Percentiles rank a stretch among this genome's conserved stretches.
Conservation (phyloP, 2,113 vertebrate genomes). For the Lates calcarifer region DNA sequence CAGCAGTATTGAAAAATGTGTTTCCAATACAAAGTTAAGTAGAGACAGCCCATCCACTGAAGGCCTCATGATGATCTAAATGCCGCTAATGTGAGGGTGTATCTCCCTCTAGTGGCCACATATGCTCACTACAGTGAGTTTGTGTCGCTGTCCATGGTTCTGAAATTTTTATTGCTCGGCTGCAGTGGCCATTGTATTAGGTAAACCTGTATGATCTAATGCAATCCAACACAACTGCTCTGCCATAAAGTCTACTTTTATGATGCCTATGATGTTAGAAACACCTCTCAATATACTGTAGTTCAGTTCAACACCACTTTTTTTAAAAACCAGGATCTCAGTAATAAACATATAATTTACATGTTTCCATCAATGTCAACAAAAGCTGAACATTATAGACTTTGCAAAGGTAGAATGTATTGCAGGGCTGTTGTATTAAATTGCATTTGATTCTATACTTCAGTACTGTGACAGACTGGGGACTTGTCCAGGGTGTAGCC, state of each 20-base stretch:
- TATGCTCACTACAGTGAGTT: not conserved
- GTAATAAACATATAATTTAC: not conserved
- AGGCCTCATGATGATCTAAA: accelerated
- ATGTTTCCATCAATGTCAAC: not conserved
- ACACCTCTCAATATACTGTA: not conserved
- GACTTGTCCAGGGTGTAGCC: too few species aligned
- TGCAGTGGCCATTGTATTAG: not conserved
- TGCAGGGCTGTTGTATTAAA: too few species aligned
- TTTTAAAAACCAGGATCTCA: not conserved
- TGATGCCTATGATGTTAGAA: not conserved
- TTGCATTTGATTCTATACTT: too few species aligned
- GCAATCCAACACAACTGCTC: not conserved
- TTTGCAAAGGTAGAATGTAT: not conserved
- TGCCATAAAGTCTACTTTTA: not conserved
- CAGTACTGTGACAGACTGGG: too few species aligned
- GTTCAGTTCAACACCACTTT: not conserved
- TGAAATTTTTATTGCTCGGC: slow-evolving; percentile 29
- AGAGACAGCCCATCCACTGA: too few species aligned
- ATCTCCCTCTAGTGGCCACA: slow-evolving; percentile 36
- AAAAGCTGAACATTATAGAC: not conserved
- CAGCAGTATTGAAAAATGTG: too few species aligned
- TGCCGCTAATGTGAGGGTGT: not conserved
- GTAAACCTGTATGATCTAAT: not conserved
- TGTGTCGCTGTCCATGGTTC: slow-evolving; percentile 67
- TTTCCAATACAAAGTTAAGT: not conserved